Evolutionary conservation across 2,113 vertebrate genomes (phyloP), one percentile per base, ranked within the genome.

Genomic region (Ariopsis seemanni): DNA sequence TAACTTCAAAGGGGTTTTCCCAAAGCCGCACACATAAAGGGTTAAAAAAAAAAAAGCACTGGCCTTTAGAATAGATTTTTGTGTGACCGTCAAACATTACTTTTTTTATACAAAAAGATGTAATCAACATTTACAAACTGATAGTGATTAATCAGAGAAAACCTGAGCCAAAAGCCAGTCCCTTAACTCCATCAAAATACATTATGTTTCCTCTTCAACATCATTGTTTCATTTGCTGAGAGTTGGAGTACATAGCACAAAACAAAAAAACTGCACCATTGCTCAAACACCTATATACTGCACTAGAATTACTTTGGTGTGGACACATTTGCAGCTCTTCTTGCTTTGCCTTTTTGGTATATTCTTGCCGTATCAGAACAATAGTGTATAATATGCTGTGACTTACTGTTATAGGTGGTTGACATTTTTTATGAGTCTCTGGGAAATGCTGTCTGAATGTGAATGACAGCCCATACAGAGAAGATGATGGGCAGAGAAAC

Each of bases 301-400:
- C 7, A 15, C n/a, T 69, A 30, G 17, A 72, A 72, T 72, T 72
- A 72, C 30, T 52, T 50, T 74, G 27, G 7, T 75, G 42, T 50
- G 9, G 20, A 75, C 48, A 75, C 72, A 6, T 75, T 75, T 25
- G 22, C 42, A 74, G 71, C 34, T 30, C 10, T 25, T 25, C 11
- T 48, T 71, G n/a, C 65, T 57, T 22, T 50, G 74, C 60, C 58
- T 62, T 79, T 50, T 27, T 74, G 22, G 55, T 81, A 52, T 82
- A 85, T 79, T 79, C 69, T 63, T 84, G 34, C 8, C 85, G 48
- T 9, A 67, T 42, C 18, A 25, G 58, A 48, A 42, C 58, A 85
- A 18, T 65, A 84, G 25, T 78, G 55, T 72, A 87, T 67, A 82
- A 86, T 84, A 83, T 90, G 87, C 74, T 72, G 81, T 78, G 81